Conservation (phyloP, 2,888 invertebrate species). For the Holacanthella duospinosa region DNA sequence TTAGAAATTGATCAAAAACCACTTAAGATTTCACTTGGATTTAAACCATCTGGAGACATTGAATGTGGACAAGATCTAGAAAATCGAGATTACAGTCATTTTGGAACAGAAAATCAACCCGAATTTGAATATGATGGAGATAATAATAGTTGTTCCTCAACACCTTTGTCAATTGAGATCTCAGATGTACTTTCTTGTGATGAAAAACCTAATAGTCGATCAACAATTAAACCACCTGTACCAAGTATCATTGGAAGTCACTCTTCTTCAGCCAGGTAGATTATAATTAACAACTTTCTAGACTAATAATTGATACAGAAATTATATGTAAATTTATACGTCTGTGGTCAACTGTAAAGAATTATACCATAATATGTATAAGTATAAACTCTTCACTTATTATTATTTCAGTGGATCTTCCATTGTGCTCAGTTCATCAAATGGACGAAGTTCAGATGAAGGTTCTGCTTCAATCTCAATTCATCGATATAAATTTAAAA, state of each 20-base stretch:
- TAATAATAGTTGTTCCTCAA: constrained; percentile 35
- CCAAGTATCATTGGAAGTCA: constrained; percentile 32
- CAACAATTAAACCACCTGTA: constrained; percentile 26
- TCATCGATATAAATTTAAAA: constrained; percentile 77
- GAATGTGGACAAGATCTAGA: background rate
- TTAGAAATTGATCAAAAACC: background rate
- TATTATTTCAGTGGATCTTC: constrained; percentile 20
- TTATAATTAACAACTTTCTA: background rate
- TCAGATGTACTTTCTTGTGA: constrained; percentile 29
- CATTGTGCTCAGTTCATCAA: constrained; percentile 17
- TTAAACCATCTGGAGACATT: constrained; percentile 8
- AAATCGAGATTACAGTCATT: background rate
- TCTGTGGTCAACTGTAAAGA: no score
- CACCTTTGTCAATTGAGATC: constrained; percentile 33
- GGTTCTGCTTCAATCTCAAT: constrained; percentile 12
- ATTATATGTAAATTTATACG: no score
- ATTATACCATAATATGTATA: no score
- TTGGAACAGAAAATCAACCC: background rate
- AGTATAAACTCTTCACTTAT: no score
- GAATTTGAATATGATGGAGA: constrained; percentile 33
- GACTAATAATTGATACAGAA: background rate
- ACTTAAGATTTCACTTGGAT: background rate
- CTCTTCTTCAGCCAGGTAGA: constrained; percentile 24
- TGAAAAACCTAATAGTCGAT: constrained; percentile 17
- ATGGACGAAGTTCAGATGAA: constrained; percentile 23